phyloP scores from a whole-genome alignment of 2,113 vertebrate genomes.

The Limnothrissa miodon region DNA sequence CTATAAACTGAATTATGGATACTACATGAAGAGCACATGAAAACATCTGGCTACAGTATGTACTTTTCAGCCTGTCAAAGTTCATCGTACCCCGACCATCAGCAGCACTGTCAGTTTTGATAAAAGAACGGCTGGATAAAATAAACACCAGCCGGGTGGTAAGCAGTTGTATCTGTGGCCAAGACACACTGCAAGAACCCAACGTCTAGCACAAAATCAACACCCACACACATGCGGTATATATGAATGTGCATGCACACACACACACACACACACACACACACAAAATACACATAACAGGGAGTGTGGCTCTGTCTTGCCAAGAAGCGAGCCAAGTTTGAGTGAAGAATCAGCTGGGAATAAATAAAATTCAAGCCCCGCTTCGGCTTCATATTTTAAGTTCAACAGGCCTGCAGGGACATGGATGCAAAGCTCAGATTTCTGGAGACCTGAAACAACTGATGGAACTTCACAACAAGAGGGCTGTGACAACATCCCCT shows the following conservation, averaged over 20 bases:
- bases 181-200: not conserved
- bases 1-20: not conserved
- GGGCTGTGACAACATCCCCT: not conserved
- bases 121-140: conserved; percentile 11
- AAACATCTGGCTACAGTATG: conserved; percentile 9
- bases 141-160: not conserved
- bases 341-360: not conserved
- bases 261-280: conserved; percentile 15
- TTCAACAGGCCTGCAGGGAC: not conserved
- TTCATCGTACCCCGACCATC: not conserved
- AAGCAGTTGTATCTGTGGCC: conserved; percentile 5
- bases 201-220: not conserved
- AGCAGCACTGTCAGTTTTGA: conserved; percentile 10
- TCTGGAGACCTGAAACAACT: conserved; percentile 12
- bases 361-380: not conserved
- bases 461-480: conserved; percentile 27
- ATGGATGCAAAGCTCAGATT: not conserved
- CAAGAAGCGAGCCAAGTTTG: not conserved
- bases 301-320: conserved; percentile 19
- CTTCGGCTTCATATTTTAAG: not conserved
- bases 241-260: too few relatives aligned
- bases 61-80: not conserved
- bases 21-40: not conserved
- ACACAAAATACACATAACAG: conserved; percentile 12
- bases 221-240: not conserved